Base-by-base conservation (phyloP, 2,797 vertebrate species). In the Cynopterus sphinx region DNA sequence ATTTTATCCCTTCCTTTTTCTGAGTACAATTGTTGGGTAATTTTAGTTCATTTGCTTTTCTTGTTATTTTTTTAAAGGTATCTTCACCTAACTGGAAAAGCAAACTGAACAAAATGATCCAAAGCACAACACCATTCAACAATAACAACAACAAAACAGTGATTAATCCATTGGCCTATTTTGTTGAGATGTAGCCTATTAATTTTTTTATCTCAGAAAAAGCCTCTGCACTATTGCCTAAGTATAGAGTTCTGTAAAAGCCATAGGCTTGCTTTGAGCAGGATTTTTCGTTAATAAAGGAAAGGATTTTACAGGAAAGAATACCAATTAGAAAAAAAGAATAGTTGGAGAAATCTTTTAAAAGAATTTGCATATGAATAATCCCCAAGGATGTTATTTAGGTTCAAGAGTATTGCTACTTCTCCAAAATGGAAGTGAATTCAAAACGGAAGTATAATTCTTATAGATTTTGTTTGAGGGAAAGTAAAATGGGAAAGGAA, bases 361-460 rank as follows among this genome's bases (percentile, higher is more conserved):
- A 79, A 77, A 33, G 9, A 81, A 95, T 97, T 92, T 95, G 46
- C 87, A 96, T 96, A 67, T 91, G 68, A 96, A 91, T 97, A 96
- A 90, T 89, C 46, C 36, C 51, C 51, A 92, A 81, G 67, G 70
- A 88, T 95, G 39, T 46, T 88, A 86, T 87, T 94, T 87, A 95
- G 86, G 57, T 31, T 8, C 81, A 71, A 81, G 65, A 59, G 31
- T 87, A 84, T 57, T 79, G 31, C 67, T 88, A 41, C 49, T 92
- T 95, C 28, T 88, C 5, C 77, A 73, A 90, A 94, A 77, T 93
- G 68, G 51, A 95, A 82, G 59, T 22, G 39, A 90, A 31, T 65
- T 75, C 28, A 83, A 88, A 96, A 91, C 63, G 28, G 57, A 96
- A 79, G 22, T 68, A 39, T 61, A 88, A 86, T 90, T 95, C 92